These are phyloP conservation scores for Noctua comes DNA, from an alignment of 2,888 invertebrate species.

Conservation along the genomic window DNA sequence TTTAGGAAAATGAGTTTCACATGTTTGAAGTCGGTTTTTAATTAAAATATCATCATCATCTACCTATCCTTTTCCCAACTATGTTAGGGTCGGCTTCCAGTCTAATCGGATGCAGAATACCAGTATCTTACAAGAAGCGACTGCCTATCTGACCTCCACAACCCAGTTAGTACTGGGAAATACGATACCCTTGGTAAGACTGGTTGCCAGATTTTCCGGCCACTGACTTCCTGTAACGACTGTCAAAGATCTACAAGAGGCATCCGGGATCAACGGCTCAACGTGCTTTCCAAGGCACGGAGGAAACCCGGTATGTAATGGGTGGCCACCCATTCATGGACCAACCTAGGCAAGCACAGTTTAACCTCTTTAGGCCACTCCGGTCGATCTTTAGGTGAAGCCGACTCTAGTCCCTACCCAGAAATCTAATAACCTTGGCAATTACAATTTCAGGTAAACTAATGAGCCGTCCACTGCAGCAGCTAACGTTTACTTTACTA, in stretches of 20 bases:
- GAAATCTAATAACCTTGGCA: too few relatives aligned
- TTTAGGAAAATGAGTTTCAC: not conserved
- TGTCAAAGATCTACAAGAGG: not conserved
- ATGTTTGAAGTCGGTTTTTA: not conserved
- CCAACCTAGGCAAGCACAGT: too few relatives aligned
- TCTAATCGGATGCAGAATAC: not conserved
- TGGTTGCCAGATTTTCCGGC: not conserved
- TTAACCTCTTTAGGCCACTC: not conserved
- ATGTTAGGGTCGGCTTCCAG: not conserved
- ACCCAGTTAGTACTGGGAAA: not conserved
- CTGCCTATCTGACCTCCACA: not conserved
- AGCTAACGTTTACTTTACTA: too few relatives aligned
- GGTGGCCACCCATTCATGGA: too few relatives aligned
- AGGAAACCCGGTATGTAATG: not conserved
- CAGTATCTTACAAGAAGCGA: not conserved
- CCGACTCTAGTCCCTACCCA: too few relatives aligned
- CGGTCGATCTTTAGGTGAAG: too few relatives aligned
- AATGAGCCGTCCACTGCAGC: too few relatives aligned
- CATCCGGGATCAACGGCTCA: not conserved
- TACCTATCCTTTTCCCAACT: not conserved
- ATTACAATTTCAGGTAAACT: too few relatives aligned
- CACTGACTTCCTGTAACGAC: not conserved
- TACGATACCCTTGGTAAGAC: not conserved
- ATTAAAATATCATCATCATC: not conserved
- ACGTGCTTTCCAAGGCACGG: not conserved